phyloP scores from a whole-genome alignment of 2,888 invertebrate species.

The Pedicia rivosa region DNA sequence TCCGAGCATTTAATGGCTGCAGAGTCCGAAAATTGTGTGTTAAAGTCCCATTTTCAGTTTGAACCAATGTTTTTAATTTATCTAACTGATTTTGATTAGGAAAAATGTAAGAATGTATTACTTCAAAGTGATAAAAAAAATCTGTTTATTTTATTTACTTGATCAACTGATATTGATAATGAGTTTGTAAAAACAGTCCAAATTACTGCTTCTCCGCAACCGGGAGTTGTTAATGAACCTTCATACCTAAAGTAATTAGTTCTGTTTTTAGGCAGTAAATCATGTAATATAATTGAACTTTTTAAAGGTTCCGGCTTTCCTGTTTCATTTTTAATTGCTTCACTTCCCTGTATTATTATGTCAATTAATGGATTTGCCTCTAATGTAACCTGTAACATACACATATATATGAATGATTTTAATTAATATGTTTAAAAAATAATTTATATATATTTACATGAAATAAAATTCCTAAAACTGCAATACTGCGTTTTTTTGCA shows the following conservation, averaged over 20 bases:
- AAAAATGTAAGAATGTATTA: slow-evolving; percentile 3
- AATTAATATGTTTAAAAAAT: slow-evolving; percentile 1
- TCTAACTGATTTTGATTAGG: slow-evolving; percentile 25
- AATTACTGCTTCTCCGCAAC: slow-evolving; percentile 53
- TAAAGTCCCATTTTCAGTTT: slow-evolving; percentile 24
- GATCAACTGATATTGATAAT: slow-evolving; percentile 34
- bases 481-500: slow-evolving; percentile 37
- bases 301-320: slow-evolving; percentile 15
- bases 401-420: neutral
- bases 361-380: slow-evolving; percentile 10
- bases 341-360: slow-evolving; percentile 16
- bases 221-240: slow-evolving; percentile 61
- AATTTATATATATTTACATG: slow-evolving; percentile 30
- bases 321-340: slow-evolving; percentile 18
- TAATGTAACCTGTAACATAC: slow-evolving; percentile 4
- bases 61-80: slow-evolving; percentile 26
- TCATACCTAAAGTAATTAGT: slow-evolving; percentile 43
- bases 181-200: slow-evolving; percentile 50
- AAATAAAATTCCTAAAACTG: slow-evolving; percentile 46
- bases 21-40: slow-evolving; percentile 33
- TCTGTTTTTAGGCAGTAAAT: slow-evolving; percentile 38
- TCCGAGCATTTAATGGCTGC: slow-evolving; percentile 26
- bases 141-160: slow-evolving; percentile 22
- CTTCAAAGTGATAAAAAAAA: neutral
- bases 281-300: slow-evolving; percentile 14